Evolutionary conservation across 2,113 vertebrate genomes (phyloP).

Genomic region (Hippolais icterina): DNA sequence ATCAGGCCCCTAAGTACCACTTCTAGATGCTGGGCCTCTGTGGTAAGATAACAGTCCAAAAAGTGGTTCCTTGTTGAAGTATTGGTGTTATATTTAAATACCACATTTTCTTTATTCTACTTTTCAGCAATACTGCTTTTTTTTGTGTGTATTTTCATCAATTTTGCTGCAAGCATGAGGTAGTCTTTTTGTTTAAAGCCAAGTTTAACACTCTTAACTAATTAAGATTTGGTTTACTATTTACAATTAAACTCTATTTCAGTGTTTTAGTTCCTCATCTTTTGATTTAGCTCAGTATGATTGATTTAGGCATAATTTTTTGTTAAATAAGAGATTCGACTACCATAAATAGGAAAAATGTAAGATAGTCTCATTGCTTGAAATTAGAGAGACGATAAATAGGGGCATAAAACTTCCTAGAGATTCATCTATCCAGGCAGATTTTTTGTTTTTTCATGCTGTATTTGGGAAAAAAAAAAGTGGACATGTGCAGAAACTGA

Average conservation of each 20-base stretch:
- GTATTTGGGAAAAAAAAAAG: conserved; percentile 37
- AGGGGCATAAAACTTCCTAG: conserved; percentile 54
- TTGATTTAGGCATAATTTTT: conserved; percentile 71
- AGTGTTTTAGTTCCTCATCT: conserved; percentile 55
- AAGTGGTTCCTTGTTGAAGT: background rate
- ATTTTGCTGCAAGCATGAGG: background rate
- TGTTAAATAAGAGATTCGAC: conserved; percentile 69
- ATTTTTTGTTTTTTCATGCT: conserved; percentile 67
- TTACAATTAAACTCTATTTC: conserved; percentile 64
- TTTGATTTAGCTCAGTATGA: conserved; percentile 67
- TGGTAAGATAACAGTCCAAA: background rate
- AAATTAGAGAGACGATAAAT: conserved; percentile 50
- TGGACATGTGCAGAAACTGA: conserved; percentile 87
- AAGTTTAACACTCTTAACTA: conserved; percentile 60
- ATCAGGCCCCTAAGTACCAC: background rate
- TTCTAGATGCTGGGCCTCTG: background rate
- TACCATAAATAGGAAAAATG: conserved; percentile 63
- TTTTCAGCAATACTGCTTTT: background rate
- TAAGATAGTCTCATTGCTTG: conserved; percentile 40
- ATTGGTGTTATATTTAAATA: background rate
- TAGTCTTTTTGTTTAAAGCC: conserved; percentile 54
- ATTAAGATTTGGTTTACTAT: conserved; percentile 58
- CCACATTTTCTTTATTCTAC: background rate
- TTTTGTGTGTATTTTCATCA: background rate
- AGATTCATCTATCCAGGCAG: conserved; percentile 59